These are phyloP conservation scores for Eucidaris tribuloides DNA, from an alignment of 35 echinoderm and acorn worm genomes.

Conservation along the genomic window DNA sequence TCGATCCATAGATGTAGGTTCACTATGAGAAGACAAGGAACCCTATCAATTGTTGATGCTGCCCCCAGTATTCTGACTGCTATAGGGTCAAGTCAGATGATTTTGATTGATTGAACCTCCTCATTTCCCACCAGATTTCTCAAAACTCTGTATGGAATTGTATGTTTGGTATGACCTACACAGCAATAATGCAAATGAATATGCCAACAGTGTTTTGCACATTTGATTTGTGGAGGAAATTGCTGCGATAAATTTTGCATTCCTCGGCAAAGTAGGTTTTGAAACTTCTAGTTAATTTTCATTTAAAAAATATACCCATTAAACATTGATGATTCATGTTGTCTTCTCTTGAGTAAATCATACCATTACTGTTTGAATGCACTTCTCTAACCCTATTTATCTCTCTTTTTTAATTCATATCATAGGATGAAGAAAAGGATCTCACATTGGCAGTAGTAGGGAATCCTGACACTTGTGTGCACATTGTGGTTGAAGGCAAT, in stretches of 20 bases:
- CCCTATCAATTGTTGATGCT: too few species aligned
- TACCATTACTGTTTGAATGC: conserved; percentile 7
- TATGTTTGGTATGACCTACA: conserved; percentile 5
- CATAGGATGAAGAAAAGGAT: conserved; percentile 6
- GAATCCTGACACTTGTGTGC: too few species aligned
- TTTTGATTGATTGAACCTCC: neutral
- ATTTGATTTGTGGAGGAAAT: neutral
- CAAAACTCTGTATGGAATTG: conserved; percentile 4
- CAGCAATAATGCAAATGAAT: too few species aligned
- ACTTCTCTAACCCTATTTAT: conserved; percentile 6
- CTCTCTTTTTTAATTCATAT: neutral
- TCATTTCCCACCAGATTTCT: neutral
- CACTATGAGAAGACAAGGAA: too few species aligned
- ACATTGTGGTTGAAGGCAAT: too few species aligned
- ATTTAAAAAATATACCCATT: neutral
- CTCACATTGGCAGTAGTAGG: neutral
- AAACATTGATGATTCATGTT: conserved; percentile 5
- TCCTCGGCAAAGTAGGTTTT: too few species aligned
- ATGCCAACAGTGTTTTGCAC: too few species aligned
- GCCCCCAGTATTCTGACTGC: too few species aligned
- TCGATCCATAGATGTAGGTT: too few species aligned
- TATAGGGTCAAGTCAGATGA: too few species aligned
- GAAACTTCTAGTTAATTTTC: neutral
- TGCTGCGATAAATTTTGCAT: neutral
- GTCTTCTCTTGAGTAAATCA: conserved; percentile 4